Base-by-base conservation (phyloP, 2,888 invertebrate species). In the Nomada ruficornis region DNA sequence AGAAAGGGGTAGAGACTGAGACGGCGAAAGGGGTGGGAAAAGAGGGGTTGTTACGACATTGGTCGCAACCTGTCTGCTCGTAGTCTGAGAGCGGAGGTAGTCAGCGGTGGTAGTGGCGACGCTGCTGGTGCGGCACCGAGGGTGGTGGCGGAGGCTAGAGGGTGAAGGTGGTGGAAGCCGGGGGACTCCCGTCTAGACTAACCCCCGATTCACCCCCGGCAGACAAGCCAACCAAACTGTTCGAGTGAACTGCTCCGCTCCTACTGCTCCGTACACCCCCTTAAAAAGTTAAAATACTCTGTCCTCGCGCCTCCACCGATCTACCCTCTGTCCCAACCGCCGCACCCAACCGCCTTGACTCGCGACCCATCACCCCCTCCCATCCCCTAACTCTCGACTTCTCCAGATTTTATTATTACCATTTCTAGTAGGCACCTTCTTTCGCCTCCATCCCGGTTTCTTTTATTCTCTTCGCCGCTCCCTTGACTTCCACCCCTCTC, bases 181-280 rank as follows among this genome's bases (percentile, higher is more conserved):
- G 91, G 91, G 89, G 90, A 88, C 89, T 90, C 91, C 92, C 93
- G 92, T 92, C 93, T 92, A 93, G 92, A 92, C 92, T 92, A 91
- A 92, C 92, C 89, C 91, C 91, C 89, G 89, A 89, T 83, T 85
- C 87, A 89, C 90, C 89, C 88, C 88, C 87, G 90, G 88, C 90
- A 91, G 91, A 91, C 92, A 90, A 92, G 91, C 92, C 90, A 91
- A 91, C 92, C 92, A 92, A 93, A 92, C 92, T 92, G 92, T 93
- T 92, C 90, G 91, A 91, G 92, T 92, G 91, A 91, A 92, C 91
- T 90, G 92, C 88, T 91, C 89, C 88, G 80, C 82, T 86, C 87
- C 87, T 86, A 80, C 86, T 74, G 76, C 83, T 73, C 80, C 88
- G 82, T 86, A 81, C 84, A 86, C 86, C 81, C 90, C 89, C 89